Evolutionary conservation across 2,797 vertebrate genomes (phyloP).

Genomic region (Alfaro cultratus): DNA sequence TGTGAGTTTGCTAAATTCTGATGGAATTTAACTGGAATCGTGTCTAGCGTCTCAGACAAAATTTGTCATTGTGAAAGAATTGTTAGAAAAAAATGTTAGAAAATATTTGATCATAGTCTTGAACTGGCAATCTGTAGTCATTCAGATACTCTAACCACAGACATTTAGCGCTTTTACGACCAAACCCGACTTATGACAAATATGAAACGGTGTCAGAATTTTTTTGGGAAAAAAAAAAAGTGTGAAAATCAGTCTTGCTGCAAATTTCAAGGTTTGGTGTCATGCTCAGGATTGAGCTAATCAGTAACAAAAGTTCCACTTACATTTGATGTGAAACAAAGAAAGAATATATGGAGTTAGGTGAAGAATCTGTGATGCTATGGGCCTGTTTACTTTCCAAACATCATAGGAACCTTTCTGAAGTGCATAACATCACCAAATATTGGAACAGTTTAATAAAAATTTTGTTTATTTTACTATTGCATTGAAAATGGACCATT

Average conservation of each 20-base stretch:
- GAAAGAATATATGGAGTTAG: neutral
- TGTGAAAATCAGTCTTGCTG: neutral
- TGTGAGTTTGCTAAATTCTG: neutral
- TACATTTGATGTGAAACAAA: neutral
- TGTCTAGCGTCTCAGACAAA: neutral
- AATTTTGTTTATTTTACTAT: neutral
- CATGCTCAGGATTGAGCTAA: neutral
- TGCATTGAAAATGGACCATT: neutral
- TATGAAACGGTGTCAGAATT: neutral
- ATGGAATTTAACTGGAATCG: neutral
- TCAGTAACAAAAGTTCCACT: neutral
- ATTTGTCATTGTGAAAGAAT: neutral
- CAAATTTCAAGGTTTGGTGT: neutral
- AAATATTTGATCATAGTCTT: neutral
- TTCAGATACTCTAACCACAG: neutral
- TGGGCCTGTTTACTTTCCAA: neutral
- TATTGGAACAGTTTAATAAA: neutral
- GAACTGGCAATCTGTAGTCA: neutral
- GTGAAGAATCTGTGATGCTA: neutral
- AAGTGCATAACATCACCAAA: neutral
- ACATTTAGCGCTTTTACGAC: neutral
- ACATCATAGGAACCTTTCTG: neutral
- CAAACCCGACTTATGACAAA: neutral
- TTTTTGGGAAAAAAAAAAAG: neutral
- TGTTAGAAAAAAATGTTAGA: neutral